Conservation (phyloP, 2,888 invertebrate species). For the Lysandra coridon region DNA sequence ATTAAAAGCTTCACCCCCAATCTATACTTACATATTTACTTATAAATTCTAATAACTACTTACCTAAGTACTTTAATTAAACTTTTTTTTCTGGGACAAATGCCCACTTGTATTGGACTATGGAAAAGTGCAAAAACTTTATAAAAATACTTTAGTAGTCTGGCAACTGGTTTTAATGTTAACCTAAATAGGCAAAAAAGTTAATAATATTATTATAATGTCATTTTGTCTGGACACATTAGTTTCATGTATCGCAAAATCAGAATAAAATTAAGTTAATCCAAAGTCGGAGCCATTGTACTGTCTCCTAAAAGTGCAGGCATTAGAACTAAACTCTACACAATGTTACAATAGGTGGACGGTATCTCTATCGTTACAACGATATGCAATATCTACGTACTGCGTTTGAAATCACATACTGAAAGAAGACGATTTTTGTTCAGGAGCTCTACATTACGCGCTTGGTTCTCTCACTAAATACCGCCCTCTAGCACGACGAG, state of each 20-base stretch:
- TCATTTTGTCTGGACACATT: too few relatives aligned
- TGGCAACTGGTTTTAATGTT: too few relatives aligned
- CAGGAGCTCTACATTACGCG: slow-evolving; percentile 30
- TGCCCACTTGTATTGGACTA: too few relatives aligned
- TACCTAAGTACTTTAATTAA: too few relatives aligned
- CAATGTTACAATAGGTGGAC: slow-evolving; percentile 48
- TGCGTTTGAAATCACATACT: background rate
- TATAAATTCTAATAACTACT: too few relatives aligned
- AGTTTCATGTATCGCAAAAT: background rate
- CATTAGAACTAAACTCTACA: slow-evolving; percentile 48
- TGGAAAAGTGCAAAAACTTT: too few relatives aligned
- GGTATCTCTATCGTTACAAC: slow-evolving; percentile 48
- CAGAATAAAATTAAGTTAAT: background rate
- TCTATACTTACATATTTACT: too few relatives aligned
- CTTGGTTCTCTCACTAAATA: background rate
- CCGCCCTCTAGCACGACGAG: background rate
- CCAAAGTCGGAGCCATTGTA: background rate
- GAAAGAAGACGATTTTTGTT: background rate
- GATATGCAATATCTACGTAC: slow-evolving; percentile 38
- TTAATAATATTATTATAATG: too few relatives aligned
- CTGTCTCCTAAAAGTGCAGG: slow-evolving; percentile 37
- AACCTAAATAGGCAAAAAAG: too few relatives aligned
- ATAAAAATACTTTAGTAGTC: too few relatives aligned
- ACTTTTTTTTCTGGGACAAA: too few relatives aligned
- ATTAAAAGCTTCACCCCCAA: too few relatives aligned